Base-by-base conservation (phyloP, 2,113 vertebrate species). In the Bombycilla garrulus region DNA sequence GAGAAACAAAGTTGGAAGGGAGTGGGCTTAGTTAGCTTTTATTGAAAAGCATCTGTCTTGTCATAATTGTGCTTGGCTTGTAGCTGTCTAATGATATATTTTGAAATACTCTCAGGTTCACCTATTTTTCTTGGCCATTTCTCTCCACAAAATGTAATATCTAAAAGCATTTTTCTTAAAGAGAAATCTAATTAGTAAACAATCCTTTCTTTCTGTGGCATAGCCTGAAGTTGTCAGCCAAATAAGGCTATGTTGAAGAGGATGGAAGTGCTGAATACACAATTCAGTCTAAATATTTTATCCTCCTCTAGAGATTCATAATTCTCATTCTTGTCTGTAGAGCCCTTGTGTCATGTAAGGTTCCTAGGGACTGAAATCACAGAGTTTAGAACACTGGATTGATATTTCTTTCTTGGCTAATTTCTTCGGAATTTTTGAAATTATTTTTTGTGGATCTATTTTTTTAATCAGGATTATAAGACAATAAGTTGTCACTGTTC, bases 221-320 rank as follows among this genome's bases (percentile, higher is more conserved):
- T 80, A 70, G 69, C 57, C 66, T 92, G 53, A 54, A 65, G 50
- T 62, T 88, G 48, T 47, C 12, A 2, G 47, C 81, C 26, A 78
- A 54, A 31, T 24, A 85, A 71, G 35, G 53, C 53, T 70, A 25
- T 20, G 29, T 24, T 45, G 50, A 92, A 80, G 50, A n/a, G 36
- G 29, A n/a, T 72, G 18, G n/a, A 91, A 95, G 23, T 81, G 74
- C 80, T 83, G 72, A 93, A 92, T 90, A 33, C 54, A 82, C 57
- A 79, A 58, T 88, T 74, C 84, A 53, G 56, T 51, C 36, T 62
- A 93, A 91, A 78, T 92, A 86, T 44, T 95, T 95, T 93, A 87
- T 91, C 92, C 50, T 79, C 5, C 86, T 91, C 74, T 77, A 29
- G 79, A 82, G 93, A 88, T 23, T 94, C 45, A 81, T 84, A 79